These are phyloP conservation scores for Cantharis rufa DNA, from an alignment of 2,888 invertebrate genomes.

Conservation along the genomic window DNA sequence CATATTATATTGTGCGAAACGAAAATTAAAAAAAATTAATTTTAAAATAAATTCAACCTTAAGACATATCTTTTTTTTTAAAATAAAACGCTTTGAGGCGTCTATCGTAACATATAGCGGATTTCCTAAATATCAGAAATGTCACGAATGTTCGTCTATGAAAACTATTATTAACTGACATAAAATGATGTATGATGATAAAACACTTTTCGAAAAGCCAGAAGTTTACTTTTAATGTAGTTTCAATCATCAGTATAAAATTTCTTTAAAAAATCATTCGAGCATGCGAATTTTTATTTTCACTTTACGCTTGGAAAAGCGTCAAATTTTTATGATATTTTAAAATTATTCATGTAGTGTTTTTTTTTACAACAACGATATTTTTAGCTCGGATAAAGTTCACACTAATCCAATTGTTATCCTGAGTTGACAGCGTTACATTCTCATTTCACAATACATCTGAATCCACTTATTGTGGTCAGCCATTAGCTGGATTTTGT, in stretches of 20 bases:
- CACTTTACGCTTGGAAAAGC: neutral
- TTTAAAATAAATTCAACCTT: neutral
- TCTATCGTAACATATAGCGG: slow-evolving; percentile 16
- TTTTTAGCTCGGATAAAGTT: slow-evolving; percentile 21
- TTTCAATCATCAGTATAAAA: slow-evolving; percentile 23
- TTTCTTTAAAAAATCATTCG: neutral
- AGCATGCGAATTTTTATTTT: neutral
- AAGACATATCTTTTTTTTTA: neutral
- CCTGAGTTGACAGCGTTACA: slow-evolving; percentile 34
- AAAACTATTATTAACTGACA: slow-evolving; percentile 43
- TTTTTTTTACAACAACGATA: neutral
- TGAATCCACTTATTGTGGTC: slow-evolving; percentile 32
- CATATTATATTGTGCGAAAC: too few relatives aligned
- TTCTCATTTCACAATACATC: slow-evolving; percentile 35
- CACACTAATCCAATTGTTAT: slow-evolving; percentile 38
- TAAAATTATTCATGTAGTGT: neutral
- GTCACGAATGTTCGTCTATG: slow-evolving; percentile 40
- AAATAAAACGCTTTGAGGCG: slow-evolving; percentile 4
- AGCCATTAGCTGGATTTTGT: slow-evolving; percentile 30
- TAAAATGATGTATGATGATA: slow-evolving; percentile 48
- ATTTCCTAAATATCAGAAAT: slow-evolving; percentile 38
- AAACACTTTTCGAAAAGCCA: slow-evolving; percentile 38
- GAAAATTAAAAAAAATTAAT: neutral
- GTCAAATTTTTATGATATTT: neutral
- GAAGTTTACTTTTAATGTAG: slow-evolving; percentile 7